Conservation (phyloP, 2,113 vertebrate genomes). For the Lycaon pictus region DNA sequence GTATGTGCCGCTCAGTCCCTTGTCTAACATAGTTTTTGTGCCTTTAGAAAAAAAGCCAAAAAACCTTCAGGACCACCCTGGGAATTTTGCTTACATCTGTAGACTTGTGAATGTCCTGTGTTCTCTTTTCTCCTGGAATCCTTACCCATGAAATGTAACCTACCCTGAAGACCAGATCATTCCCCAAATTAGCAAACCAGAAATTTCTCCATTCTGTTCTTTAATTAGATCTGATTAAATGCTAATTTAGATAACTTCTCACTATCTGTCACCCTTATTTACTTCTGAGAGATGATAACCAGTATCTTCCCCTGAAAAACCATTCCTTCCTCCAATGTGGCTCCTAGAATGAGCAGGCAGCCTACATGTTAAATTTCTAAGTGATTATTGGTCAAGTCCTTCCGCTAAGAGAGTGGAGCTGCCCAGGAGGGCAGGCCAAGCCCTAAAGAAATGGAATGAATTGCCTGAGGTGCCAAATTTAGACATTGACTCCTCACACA, state of each 20-base stretch:
- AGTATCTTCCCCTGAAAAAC: neutral
- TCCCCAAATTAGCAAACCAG: neutral
- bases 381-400: neutral
- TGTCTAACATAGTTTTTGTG: neutral
- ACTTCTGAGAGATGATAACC: neutral
- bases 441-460: neutral
- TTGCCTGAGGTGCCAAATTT: neutral
- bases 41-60: constrained; percentile 10
- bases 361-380: neutral
- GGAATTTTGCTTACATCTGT: neutral
- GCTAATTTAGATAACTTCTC: neutral
- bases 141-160: neutral
- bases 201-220: neutral
- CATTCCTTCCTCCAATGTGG: neutral
- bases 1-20: constrained; percentile 77
- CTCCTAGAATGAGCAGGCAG: neutral
- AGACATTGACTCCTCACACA: neutral
- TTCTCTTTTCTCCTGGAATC: neutral
- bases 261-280: neutral
- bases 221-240: neutral
- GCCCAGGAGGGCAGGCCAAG: neutral
- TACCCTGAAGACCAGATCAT: neutral
- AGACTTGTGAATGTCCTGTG: neutral
- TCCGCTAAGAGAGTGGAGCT: neutral
- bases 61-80: neutral